Evolutionary conservation across 2,888 invertebrate genomes (phyloP).

Genomic region (Myathropa florea): DNA sequence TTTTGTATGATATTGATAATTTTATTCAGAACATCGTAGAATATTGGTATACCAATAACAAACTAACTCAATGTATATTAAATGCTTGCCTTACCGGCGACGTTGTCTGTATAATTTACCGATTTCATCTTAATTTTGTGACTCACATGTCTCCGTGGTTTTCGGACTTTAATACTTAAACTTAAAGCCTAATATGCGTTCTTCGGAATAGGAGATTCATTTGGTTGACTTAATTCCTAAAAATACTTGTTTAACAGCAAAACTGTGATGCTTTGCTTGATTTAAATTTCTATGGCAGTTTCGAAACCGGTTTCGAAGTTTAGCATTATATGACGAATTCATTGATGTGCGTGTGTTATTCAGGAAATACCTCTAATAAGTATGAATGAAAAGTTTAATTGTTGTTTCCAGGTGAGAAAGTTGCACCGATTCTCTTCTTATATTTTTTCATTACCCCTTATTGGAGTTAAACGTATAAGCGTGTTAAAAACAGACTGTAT

Average conservation of each 20-base stretch:
- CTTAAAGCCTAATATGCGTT: neutral
- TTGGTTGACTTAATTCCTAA: constrained; percentile 37
- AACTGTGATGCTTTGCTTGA: neutral
- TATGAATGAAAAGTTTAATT: neutral
- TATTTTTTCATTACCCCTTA: too few relatives aligned
- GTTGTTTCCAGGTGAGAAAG: too few relatives aligned
- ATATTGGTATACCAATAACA: constrained; percentile 9
- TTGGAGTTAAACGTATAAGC: too few relatives aligned
- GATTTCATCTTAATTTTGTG: neutral
- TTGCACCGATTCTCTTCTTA: too few relatives aligned
- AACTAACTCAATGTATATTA: neutral
- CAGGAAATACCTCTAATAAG: neutral
- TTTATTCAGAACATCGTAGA: constrained; percentile 37
- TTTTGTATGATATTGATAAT: constrained; percentile 6
- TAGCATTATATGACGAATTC: neutral
- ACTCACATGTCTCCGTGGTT: neutral
- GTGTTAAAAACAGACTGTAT: too few relatives aligned
- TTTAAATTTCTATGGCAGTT: neutral
- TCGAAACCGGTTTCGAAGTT: neutral
- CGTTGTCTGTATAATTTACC: constrained; percentile 2
- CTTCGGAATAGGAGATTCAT: neutral
- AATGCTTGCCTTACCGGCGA: neutral
- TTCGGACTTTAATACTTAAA: neutral
- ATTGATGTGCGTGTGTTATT: neutral
- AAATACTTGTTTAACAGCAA: constrained; percentile 23